Evolutionary conservation across 2,113 vertebrate genomes (phyloP), one percentile per base, ranked within the genome.

Genomic region (Tyrannus savana): DNA sequence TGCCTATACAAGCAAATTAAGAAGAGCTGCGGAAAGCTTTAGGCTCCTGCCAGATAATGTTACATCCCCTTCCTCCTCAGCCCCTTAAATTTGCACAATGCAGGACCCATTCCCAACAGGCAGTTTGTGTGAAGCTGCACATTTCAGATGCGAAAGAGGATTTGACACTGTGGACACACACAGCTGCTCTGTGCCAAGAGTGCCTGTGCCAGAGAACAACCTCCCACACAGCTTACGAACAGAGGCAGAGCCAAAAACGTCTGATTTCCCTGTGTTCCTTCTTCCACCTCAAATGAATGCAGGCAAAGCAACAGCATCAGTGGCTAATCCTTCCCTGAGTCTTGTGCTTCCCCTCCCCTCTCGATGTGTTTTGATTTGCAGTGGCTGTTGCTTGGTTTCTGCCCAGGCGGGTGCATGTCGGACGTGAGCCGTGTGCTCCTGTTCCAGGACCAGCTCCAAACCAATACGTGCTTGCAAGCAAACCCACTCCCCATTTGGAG

Each of bases 371-470:
- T 47, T 24, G 33, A 17, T 67, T 62, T 33, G 85, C 91, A 12
- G 52, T 0, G 67, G 53, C 60, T 8, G 46, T 49, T 68, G 59
- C 46, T 9, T 5, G 58, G 19, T 16, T 66, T 59, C 69, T 90
- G 90, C 76, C 85, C 4, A 2, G 58, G 76, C 2, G 3, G 39
- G 8, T 41, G 79, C 95, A 67, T 55, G 96, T 46, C 63, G n/a
- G 94, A 93, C 73, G 69, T 77, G 95, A 96, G 95, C 87, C 6
- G 2, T 1, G 17, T 10, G 2, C 44, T 92, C 66, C 58, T 94
- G 96, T 91, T 94, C 95, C 82, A 44, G 95, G 92, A 96, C 17
- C 11, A 2, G 94, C 75, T 97, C 95, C 97, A 96, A 78, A 30
- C 59, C 64, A 44, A 19, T 94, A 97, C 90, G 96, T 97, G 97